Percentiles rank a stretch among this genome's conserved stretches.
phyloP scores from a whole-genome alignment of 2,113 vertebrate species.

The Platysternon megacephalum region DNA sequence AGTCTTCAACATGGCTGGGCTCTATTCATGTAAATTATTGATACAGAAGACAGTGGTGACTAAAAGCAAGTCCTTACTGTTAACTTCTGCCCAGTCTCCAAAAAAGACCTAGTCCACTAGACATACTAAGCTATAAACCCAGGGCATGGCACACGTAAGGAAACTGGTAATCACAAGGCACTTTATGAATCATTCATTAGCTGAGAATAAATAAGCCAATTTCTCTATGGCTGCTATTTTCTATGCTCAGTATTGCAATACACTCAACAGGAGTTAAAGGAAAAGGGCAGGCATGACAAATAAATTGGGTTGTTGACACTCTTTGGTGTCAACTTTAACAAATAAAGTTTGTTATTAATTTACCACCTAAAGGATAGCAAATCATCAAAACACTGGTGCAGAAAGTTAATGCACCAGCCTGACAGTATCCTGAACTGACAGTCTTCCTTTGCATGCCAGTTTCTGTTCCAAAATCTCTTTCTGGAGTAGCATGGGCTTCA shows the following conservation, averaged over 20 bases:
- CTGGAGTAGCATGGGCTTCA: not conserved
- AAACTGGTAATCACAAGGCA: not conserved
- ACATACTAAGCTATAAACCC: not conserved
- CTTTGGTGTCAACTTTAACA: too few species aligned
- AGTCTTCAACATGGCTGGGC: not conserved
- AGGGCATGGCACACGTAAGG: not conserved
- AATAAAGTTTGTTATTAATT: not conserved
- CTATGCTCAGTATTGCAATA: not conserved
- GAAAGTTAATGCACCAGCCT: not conserved
- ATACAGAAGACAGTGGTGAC: not conserved
- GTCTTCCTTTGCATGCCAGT: fast-evolving
- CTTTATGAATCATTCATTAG: not conserved
- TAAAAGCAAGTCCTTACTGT: fast-evolving
- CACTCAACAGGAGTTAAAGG: not conserved
- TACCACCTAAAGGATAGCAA: not conserved
- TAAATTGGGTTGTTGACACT: not conserved
- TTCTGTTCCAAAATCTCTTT: not conserved
- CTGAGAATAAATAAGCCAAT: not conserved
- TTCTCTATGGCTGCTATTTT: not conserved
- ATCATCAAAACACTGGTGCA: not conserved
- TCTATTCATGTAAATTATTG: not conserved
- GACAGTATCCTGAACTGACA: fast-evolving
- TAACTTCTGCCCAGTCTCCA: not conserved
- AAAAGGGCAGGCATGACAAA: constrained; percentile 2
- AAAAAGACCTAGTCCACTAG: not conserved